Evolutionary conservation across 2,113 vertebrate genomes (phyloP).

Genomic region (Cephalophus harveyi): DNA sequence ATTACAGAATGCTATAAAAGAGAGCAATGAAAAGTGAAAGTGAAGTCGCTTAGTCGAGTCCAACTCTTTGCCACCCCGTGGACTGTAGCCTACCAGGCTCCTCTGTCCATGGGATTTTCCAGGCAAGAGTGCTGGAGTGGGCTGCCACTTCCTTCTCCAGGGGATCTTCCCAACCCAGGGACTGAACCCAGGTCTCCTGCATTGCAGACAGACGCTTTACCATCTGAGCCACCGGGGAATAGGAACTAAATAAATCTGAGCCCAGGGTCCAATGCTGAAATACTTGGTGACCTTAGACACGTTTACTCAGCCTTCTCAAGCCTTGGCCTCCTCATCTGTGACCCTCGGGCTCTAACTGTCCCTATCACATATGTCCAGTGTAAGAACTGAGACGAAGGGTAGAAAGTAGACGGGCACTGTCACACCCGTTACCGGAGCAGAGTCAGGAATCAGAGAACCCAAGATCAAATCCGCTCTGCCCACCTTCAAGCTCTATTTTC

Average conservation of each 20-base stretch:
- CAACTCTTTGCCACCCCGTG: not conserved
- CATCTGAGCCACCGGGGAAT: not conserved
- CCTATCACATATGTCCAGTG: not conserved
- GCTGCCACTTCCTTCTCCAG: not conserved
- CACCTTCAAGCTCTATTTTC: not conserved
- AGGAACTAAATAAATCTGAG: not conserved
- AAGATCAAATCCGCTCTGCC: not conserved
- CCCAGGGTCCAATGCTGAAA: not conserved
- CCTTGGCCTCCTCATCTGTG: not conserved
- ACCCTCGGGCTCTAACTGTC: not conserved
- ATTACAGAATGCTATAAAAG: not conserved
- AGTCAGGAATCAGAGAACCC: not conserved
- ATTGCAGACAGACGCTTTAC: not conserved
- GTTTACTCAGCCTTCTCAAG: not conserved
- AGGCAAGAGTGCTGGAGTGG: not conserved
- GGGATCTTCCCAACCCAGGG: not conserved
- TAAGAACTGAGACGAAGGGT: not conserved
- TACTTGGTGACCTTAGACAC: not conserved
- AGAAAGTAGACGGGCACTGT: not conserved
- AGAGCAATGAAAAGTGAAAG: not conserved
- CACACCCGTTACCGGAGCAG: not conserved
- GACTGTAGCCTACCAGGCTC: not conserved
- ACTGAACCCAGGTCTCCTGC: not conserved
- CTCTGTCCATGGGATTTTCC: not conserved
- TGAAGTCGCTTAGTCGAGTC: rapidly evolving